phyloP scores from a whole-genome alignment of 2,113 vertebrate species.

The Megalops atlanticus region DNA sequence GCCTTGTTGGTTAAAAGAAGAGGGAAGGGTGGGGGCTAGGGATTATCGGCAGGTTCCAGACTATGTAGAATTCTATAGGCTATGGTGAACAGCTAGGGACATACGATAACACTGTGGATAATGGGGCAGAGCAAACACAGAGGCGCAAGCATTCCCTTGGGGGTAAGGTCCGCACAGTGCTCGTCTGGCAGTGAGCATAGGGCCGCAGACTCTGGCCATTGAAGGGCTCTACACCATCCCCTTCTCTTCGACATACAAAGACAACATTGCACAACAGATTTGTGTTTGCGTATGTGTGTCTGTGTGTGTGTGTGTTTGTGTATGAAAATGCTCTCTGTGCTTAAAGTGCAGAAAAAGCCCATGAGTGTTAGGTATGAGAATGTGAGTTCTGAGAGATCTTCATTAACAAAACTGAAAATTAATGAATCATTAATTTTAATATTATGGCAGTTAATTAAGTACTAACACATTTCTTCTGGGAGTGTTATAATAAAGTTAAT shows the following conservation, averaged over 20 bases:
- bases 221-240: constrained; percentile 88
- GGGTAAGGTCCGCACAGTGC: constrained; percentile 76
- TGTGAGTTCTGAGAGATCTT: not conserved
- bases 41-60: too few species aligned
- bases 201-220: constrained; percentile 97
- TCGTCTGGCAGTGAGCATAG: constrained; percentile 91
- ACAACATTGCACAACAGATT: constrained; percentile 57
- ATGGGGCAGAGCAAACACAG: constrained; percentile 20
- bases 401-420: not conserved
- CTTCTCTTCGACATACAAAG: constrained; percentile 71
- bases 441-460: too few species aligned
- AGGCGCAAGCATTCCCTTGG: constrained; percentile 75
- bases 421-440: too few species aligned
- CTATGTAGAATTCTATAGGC: too few species aligned
- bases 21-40: not conserved
- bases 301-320: constrained; percentile 16
- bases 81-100: too few species aligned
- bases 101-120: too few species aligned
- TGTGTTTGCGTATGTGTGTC: constrained; percentile 22
- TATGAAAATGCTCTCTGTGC: not conserved
- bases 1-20: too few species aligned
- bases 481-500: too few species aligned
- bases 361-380: not conserved
- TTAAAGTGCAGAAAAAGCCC: not conserved
- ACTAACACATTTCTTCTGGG: too few species aligned